These are phyloP conservation scores for Catostomus latipinnis DNA, from an alignment of 2,797 vertebrate genomes.

Conservation along the genomic window DNA sequence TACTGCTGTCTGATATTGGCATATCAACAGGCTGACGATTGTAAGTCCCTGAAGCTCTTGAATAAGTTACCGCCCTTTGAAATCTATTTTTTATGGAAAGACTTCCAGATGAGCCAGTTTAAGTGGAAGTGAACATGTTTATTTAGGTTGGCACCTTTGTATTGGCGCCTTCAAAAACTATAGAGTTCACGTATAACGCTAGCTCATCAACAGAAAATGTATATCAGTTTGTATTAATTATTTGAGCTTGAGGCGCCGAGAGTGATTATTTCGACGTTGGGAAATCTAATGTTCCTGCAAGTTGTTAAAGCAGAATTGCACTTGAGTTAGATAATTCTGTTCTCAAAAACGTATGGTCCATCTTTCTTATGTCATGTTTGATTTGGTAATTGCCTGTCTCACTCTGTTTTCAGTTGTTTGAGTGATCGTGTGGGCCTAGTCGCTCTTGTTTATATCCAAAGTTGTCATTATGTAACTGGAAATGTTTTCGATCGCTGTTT, in stretches of 20 bases:
- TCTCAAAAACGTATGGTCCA: constrained; percentile 93
- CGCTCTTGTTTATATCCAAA: constrained; percentile 53
- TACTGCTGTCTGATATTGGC: background rate
- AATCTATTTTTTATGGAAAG: constrained; percentile 1
- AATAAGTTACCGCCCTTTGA: background rate
- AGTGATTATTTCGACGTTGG: background rate
- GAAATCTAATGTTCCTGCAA: background rate
- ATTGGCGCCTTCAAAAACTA: constrained; percentile 17
- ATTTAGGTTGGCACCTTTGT: constrained; percentile 21
- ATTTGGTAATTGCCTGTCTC: background rate
- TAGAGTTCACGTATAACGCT: background rate
- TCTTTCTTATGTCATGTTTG: constrained; percentile 41
- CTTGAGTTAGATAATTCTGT: constrained; percentile 73
- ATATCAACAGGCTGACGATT: constrained; percentile 15
- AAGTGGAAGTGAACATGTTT: constrained; percentile 9
- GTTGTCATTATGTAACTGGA: constrained; percentile 55
- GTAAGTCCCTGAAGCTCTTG: background rate
- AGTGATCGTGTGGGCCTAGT: constrained; percentile 7
- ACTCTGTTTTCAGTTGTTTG: background rate
- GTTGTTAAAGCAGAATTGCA: constrained; percentile 86
- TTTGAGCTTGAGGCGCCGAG: background rate
- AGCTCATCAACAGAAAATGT: background rate
- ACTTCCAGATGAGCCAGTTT: background rate
- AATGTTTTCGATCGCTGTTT: constrained; percentile 43
- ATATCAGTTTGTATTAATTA: no score